phyloP scores from a whole-genome alignment of 2,113 vertebrate species.

The Oncorhynchus mykiss region DNA sequence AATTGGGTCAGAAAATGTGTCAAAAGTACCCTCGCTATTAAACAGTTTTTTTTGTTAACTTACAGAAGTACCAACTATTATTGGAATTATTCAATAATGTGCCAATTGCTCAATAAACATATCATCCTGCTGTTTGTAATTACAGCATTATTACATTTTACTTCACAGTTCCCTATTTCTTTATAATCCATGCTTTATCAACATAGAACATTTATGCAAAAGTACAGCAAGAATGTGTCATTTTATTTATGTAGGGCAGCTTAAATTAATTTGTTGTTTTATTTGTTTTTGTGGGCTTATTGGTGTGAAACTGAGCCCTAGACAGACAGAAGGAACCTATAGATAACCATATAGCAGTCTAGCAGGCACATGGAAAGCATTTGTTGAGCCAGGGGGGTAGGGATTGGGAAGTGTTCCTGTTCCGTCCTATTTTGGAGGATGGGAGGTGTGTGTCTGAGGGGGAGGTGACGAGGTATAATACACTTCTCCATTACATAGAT shows the following conservation, averaged over 20 bases:
- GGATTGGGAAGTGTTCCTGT: neutral
- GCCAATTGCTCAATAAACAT: no score
- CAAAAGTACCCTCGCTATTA: no score
- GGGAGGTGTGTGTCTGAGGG: slow-evolving; percentile 9
- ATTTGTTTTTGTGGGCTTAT: no score
- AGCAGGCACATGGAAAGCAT: neutral
- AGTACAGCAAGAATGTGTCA: neutral
- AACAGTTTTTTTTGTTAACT: no score
- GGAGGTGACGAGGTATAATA: slow-evolving; percentile 1
- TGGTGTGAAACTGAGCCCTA: neutral
- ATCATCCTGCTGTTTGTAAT: no score
- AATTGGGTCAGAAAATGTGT: no score
- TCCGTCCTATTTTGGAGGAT: neutral
- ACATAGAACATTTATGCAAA: neutral
- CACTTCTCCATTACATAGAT: neutral
- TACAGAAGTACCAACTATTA: no score
- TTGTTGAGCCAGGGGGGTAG: neutral
- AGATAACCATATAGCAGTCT: no score
- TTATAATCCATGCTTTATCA: neutral
- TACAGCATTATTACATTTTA: no score
- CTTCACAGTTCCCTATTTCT: no score
- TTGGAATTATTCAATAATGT: no score
- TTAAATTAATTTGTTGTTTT: no score
- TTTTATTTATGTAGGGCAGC: neutral
- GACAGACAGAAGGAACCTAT: neutral